A percentile compares a stretch with the other conserved stretches of the same genome.
Conservation (phyloP, 2,797 vertebrate species). For the Phalloptychus januarius region DNA sequence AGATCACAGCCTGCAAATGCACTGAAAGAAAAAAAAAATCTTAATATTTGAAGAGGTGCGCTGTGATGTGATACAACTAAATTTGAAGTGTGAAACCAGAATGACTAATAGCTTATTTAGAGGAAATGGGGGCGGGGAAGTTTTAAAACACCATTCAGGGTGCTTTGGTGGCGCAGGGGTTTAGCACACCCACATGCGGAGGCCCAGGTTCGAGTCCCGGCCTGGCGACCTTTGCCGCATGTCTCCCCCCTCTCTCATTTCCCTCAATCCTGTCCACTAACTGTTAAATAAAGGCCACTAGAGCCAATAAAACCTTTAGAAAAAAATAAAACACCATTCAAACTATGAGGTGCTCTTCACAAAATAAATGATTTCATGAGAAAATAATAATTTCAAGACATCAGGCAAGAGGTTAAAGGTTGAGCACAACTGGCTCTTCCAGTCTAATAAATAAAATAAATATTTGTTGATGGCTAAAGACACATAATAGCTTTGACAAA, state of each 20-base stretch:
- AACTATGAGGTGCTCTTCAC: background rate
- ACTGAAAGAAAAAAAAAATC: background rate
- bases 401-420: background rate
- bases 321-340: background rate
- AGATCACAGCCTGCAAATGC: background rate
- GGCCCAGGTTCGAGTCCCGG: no score
- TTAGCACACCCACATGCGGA: no score
- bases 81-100: background rate
- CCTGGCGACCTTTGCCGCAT: no score
- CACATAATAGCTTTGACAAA: background rate
- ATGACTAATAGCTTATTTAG: background rate
- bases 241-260: no score
- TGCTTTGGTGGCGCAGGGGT: no score
- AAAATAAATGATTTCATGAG: background rate
- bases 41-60: background rate
- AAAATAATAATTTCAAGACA: background rate
- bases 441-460: background rate
- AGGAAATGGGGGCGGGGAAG: background rate
- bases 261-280: no score
- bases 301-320: no score
- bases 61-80: background rate
- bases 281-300: no score
- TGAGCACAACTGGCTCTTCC: background rate
- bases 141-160: background rate
- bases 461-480: background rate